Evolutionary conservation across 1,140 invertebrate genomes (phyloP), one percentile per base, ranked within the genome.

Genomic region (Monomorium pharaonis): DNA sequence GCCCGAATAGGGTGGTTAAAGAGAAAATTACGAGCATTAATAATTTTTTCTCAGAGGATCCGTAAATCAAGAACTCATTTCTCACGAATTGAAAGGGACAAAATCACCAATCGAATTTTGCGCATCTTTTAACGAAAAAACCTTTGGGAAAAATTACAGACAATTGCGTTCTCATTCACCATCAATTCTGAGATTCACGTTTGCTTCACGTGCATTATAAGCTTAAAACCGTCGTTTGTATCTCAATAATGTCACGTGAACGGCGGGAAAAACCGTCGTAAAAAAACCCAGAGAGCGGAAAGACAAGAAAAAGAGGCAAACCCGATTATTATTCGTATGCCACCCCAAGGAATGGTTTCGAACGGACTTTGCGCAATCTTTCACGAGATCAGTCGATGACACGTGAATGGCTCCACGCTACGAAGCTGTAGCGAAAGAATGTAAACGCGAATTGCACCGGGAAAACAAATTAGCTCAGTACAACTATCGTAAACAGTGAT

Each of bases 211-310:
- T 69, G 54, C 49, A 30, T 72, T 86, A 69, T 27, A 85, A 77
- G 42, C 37, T 33, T 60, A 78, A 72, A 85, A 33, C 54, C 60
- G 58, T 90, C 89, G 30, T 47, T 86, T 65, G 30, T 69, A 89
- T 60, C 49, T 62, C 37, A 24, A 84, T 84, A 56, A 75, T 33
- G 65, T 63, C 83, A 62, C 33, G 60, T 44, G 78, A 89, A 30
- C 44, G 42, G 47, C 80, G 37, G 69, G 80, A 88, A 78, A 77
- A 77, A 86, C 65, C 62, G 10, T 33, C 62, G 7, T 51, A 30
- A 78, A n/a, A n/a, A n/a, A 80, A 80, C n/a, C 49, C 42, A 44
- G n/a, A 77, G 47, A 49, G 58, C 33, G 30, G 16, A 78, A 44
- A 54, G 56, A 85, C n/a, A 24, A 62, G 51, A 42, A 21, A 49